Evolutionary conservation across 2,888 invertebrate genomes (phyloP).

Genomic region (Lycaena phlaeas): DNA sequence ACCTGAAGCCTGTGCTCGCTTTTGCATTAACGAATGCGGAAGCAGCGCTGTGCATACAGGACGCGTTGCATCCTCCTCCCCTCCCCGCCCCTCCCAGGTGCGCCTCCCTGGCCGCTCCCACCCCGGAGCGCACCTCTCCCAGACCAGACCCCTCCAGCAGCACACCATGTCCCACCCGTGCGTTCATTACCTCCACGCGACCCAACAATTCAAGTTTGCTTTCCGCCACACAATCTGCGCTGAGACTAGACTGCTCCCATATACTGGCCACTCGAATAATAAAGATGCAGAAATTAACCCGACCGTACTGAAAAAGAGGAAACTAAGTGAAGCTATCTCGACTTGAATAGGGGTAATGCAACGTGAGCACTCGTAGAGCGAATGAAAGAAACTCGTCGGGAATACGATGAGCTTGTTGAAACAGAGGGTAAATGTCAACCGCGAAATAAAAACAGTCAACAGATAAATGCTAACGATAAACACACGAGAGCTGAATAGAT

Average conservation of each 20-base stretch:
- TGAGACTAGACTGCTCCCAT: conserved; percentile 54
- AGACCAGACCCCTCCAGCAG: conserved; percentile 64
- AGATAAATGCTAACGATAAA: conserved; percentile 72
- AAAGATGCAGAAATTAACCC: conserved; percentile 72
- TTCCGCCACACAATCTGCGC: conserved; percentile 68
- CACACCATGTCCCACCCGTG: conserved; percentile 61
- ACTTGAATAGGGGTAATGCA: conserved; percentile 65
- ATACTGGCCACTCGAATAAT: conserved; percentile 68
- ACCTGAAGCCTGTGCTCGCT: conserved; percentile 70
- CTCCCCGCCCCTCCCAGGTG: conserved; percentile 28
- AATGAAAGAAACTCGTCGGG: conserved; percentile 67
- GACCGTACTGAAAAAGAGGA: conserved; percentile 63
- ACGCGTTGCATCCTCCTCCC: conserved; percentile 55
- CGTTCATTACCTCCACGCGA: conserved; percentile 70
- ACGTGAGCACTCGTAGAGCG: conserved; percentile 56
- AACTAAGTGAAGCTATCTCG: conserved; percentile 72
- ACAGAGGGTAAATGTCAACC: conserved; percentile 70
- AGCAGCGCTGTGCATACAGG: conserved; percentile 70
- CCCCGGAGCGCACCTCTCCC: conserved; percentile 41
- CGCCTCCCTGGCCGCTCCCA: conserved; percentile 25
- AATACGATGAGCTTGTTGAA: conserved; percentile 55
- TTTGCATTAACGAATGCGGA: conserved; percentile 74
- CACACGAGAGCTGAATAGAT: conserved; percentile 60
- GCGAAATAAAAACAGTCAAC: conserved; percentile 72
- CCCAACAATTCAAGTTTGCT: conserved; percentile 73